Evolutionary conservation across 2,888 invertebrate species (phyloP).

Genomic region (Drosophila lutescens): DNA sequence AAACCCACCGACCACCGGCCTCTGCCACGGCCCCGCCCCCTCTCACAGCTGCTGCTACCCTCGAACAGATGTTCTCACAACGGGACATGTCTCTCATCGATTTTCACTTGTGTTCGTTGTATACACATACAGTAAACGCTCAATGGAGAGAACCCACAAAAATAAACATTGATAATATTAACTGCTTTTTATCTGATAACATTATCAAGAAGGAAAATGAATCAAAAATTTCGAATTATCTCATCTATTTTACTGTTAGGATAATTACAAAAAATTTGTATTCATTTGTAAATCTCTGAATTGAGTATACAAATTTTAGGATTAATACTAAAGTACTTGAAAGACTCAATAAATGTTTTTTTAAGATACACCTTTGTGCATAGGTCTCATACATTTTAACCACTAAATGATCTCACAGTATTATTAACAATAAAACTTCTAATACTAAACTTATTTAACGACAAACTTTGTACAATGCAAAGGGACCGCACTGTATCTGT

Average conservation of each 20-base stretch:
- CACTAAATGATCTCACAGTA: no score
- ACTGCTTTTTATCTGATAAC: not conserved
- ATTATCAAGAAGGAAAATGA: not conserved
- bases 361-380: no score
- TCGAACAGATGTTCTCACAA: conserved; percentile 41
- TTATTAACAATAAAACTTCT: not conserved
- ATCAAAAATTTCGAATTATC: not conserved
- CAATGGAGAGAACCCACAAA: not conserved
- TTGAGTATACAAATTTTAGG: no score
- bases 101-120: conserved; percentile 46
- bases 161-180: not conserved
- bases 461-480: no score
- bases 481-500: conserved; percentile 4
- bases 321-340: no score
- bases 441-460: not conserved
- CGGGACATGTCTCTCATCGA: conserved; percentile 50
- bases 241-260: not conserved
- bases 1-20: conserved; percentile 17
- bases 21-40: conserved; percentile 21
- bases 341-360: no score
- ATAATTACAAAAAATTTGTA: no score
- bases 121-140: conserved; percentile 7
- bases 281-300: no score
- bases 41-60: conserved; percentile 42
- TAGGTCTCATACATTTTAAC: no score